phyloP scores from a whole-genome alignment of 2,888 invertebrate genomes.

The Philaethria dido region DNA sequence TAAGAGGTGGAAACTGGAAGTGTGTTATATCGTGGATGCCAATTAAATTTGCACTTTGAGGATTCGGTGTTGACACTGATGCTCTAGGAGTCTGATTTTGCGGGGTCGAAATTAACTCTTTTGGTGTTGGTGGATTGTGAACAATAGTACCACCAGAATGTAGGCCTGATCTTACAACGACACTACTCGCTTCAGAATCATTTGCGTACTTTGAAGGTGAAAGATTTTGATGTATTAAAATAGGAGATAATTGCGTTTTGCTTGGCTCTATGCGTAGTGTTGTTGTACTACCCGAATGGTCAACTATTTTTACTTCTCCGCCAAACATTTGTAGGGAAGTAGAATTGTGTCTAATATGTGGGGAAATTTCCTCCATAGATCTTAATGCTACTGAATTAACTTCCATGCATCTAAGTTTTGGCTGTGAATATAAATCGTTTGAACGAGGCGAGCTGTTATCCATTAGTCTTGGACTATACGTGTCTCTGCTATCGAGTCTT shows the following conservation, averaged over 20 bases:
- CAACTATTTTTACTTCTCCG: slow-evolving; percentile 90
- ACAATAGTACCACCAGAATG: slow-evolving; percentile 93
- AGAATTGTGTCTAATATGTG: slow-evolving; percentile 81
- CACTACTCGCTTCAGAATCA: slow-evolving; percentile 84
- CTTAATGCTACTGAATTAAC: slow-evolving; percentile 75
- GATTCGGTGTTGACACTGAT: slow-evolving; percentile 75
- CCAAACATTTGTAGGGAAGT: slow-evolving; percentile 88
- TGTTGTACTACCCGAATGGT: slow-evolving; percentile 87
- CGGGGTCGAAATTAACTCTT: slow-evolving; percentile 68
- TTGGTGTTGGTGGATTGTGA: slow-evolving; percentile 83
- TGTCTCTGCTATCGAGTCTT: slow-evolving; percentile 69
- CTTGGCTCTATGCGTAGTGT: slow-evolving; percentile 88
- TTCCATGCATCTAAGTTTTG: slow-evolving; percentile 80
- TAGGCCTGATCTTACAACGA: slow-evolving; percentile 91
- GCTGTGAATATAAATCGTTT: slow-evolving; percentile 71
- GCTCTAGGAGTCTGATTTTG: slow-evolving; percentile 83
- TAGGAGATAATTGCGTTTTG: slow-evolving; percentile 82
- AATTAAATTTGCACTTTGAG: slow-evolving; percentile 77
- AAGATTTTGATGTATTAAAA: slow-evolving; percentile 77
- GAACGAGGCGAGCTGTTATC: slow-evolving; percentile 75
- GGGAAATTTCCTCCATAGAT: slow-evolving; percentile 84
- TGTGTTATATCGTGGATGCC: slow-evolving; percentile 79
- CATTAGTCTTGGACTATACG: slow-evolving; percentile 68
- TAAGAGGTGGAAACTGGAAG: slow-evolving; percentile 87
- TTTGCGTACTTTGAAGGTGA: slow-evolving; percentile 72